These are phyloP conservation scores for Phytoseiulus persimilis DNA, from an alignment of 2,888 invertebrate genomes.

Conservation along the genomic window DNA sequence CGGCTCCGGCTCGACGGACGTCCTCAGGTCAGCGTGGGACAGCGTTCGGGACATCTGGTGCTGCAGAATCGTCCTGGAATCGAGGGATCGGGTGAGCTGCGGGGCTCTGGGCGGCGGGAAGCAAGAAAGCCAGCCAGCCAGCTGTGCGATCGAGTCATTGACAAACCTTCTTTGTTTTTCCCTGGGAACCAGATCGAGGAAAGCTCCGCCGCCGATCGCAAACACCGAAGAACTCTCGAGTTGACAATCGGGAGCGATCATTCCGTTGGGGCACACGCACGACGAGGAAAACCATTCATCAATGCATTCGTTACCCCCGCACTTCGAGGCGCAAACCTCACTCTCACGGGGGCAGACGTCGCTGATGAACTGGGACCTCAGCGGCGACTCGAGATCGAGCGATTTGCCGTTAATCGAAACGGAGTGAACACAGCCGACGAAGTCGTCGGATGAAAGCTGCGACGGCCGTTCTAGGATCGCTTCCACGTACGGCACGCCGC, in stretches of 20 bases:
- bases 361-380: slow-evolving; percentile 64
- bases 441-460: slow-evolving; percentile 81
- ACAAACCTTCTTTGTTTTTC: slow-evolving; percentile 68
- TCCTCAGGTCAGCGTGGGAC: not conserved
- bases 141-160: too few species aligned
- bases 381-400: slow-evolving; percentile 68
- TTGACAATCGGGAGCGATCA: slow-evolving; percentile 70
- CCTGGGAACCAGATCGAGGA: slow-evolving; percentile 64
- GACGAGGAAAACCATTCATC: slow-evolving; percentile 75
- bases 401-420: slow-evolving; percentile 76
- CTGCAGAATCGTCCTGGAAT: not conserved
- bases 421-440: slow-evolving; percentile 86
- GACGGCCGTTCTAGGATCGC: slow-evolving; percentile 78
- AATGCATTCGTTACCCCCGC: slow-evolving; percentile 61
- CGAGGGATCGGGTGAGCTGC: too few species aligned
- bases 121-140: too few species aligned
- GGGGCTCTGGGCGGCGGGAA: too few species aligned
- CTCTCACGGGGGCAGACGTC: slow-evolving; percentile 65
- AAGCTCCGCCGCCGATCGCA: slow-evolving; percentile 58
- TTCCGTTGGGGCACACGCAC: slow-evolving; percentile 55
- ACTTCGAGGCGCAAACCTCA: slow-evolving; percentile 46
- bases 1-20: slow-evolving; percentile 49
- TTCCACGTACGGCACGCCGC: slow-evolving; percentile 74
- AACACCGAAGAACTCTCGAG: slow-evolving; percentile 43
- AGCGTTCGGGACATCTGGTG: not conserved